Conservation (phyloP, 2,797 vertebrate species). For the Knipowitschia caucasica region DNA sequence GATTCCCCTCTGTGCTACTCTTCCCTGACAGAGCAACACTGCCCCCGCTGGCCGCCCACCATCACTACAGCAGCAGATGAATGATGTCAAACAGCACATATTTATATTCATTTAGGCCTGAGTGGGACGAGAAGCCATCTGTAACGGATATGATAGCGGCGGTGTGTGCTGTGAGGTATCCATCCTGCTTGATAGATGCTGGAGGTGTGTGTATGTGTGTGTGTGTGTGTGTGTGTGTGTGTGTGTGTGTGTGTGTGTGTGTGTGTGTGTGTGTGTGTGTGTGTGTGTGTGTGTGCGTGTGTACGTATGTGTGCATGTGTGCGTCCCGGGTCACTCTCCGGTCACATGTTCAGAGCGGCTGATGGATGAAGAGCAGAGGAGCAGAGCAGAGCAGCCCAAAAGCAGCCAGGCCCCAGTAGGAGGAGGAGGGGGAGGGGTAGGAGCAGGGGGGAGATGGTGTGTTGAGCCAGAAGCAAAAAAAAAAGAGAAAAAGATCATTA, state of each 20-base stretch:
- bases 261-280: constrained; percentile 61
- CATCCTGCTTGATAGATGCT: constrained; percentile 73
- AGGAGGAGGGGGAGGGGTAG: too few relatives aligned
- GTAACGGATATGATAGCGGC: constrained; percentile 79
- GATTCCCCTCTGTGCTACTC: constrained; percentile 36
- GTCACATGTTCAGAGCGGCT: constrained; percentile 74
- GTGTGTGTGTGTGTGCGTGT: too few relatives aligned
- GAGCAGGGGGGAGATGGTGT: constrained; percentile 64
- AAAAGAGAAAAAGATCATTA: too few relatives aligned
- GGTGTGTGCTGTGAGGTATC: constrained; percentile 69
- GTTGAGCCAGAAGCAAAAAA: constrained; percentile 68
- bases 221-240: constrained; percentile 53
- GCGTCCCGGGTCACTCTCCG: constrained; percentile 69
- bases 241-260: constrained; percentile 61
- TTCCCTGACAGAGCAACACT: constrained; percentile 56
- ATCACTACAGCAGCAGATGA: constrained; percentile 69
- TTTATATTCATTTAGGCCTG: constrained; percentile 78
- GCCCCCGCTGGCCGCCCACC: constrained; percentile 61
- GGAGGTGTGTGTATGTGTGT: constrained; percentile 51
- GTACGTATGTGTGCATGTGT: constrained; percentile 36
- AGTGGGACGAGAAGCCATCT: constrained; percentile 76
- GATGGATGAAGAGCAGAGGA: constrained; percentile 76
- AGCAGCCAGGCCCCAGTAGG: neutral
- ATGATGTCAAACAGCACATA: constrained; percentile 78
- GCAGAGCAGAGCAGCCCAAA: constrained; percentile 69